Base-by-base conservation (phyloP, 2,113 vertebrate genomes). In the Oxyura jamaicensis region DNA sequence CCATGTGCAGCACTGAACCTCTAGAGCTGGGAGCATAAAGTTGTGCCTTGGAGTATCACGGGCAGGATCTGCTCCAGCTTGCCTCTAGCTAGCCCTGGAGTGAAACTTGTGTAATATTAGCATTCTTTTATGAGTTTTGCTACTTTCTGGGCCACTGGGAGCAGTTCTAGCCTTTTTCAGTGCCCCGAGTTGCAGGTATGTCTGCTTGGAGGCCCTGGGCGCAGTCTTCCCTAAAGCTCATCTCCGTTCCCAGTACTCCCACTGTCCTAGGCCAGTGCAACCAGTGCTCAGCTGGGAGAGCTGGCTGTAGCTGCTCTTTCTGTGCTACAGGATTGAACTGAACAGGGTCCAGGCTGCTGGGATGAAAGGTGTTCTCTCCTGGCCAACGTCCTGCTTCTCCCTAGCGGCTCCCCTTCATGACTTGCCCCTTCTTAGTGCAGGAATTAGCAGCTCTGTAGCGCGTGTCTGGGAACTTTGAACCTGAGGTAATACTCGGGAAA, bases 201-300 rank as follows among this genome's bases (percentile, higher is more conserved):
- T 50, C 29, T 73, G 31, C 66, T 44, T 58, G 33, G 14, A 68
- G 56, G 13, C 16, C 21, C 29, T 36, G 41, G 15, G 25, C 23
- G 1, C 4, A 18, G 35, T 8, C 41, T 59, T 73, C 77, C 55
- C 55, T 50, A 22, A 69, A 93, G 63, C 66, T 56, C 48, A 11
- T 44, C 26, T 36, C 6, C 2, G 42, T 44, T 44, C 46, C 42
- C 28, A 36, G 31, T 31, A 46, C 22, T 60, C 39, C 59, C 67
- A 23, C 63, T 75, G 60, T 85, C 26, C 55, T 13, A 36, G 35
- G 42, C 33, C 0, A 0, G 4, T 18, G 26, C 20, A 28, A 18
- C 10, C 60, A 31, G 52, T 0, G 0, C 53, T 44, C 0, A 0
- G 15, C 59, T 22, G 6, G 29, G 53, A 60, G 36, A 74, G 5